Evolutionary conservation across 2,113 vertebrate species (phyloP), one percentile per base, ranked within the genome.

Genomic region (Ptilorrhoa leucosticta): DNA sequence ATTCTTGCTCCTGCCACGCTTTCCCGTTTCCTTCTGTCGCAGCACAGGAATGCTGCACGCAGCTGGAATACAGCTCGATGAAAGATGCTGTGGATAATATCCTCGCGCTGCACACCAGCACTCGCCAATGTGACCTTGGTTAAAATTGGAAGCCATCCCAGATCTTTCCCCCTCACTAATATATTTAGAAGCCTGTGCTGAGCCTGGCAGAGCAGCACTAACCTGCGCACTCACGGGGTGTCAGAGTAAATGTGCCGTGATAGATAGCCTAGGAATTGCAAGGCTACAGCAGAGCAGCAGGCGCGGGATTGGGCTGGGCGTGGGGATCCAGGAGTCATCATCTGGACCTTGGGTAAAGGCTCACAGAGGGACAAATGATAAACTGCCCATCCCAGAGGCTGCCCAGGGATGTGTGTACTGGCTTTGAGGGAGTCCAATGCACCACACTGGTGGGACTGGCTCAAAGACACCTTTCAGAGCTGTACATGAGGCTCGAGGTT

Each of bases 61-160:
- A 87, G 82, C 85, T 73, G 87, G 87, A 61, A 71, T 10, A 28
- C 27, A 58, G 60, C 76, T 90, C 1, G 1, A 3, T 31, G 69
- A 82, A 68, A 58, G 89, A 82, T 84, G 83, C 83, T 31, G 60
- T 8, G 39, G 82, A 6, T 24, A 78, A 81, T 6, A 78, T 6
- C 90, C 54, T 70, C 2, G 0, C 0, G 0, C 92, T 77, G 64
- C 63, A 53, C 90, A 86, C 88, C 61, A 51, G 69, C 73, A 17
- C 87, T 95, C 4, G 2, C 87, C 90, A 94, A 84, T 75, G 95
- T 96, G 95, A 96, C 95, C 93, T 95, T 94, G 96, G 89, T 92
- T 75, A 44, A 70, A 94, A 68, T 11, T 96, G 96, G 94, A 97
- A 97, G 68, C 93, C 83, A 87, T 95, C 94, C 96, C 95, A 94